phyloP scores from a whole-genome alignment of 2,113 vertebrate genomes.

The Meles meles region DNA sequence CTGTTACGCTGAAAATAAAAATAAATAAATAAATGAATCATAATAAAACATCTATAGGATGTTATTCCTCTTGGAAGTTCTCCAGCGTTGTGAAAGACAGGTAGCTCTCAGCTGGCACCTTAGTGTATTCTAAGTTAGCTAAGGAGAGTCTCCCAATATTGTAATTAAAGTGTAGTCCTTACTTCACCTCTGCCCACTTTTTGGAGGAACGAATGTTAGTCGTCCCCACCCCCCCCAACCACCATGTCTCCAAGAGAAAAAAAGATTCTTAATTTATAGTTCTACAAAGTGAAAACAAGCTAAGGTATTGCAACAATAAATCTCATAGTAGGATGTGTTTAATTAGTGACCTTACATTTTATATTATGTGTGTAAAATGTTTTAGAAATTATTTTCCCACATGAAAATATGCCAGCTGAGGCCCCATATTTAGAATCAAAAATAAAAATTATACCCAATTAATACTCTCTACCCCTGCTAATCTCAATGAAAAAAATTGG shows the following conservation, averaged over 20 bases:
- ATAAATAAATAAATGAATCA: no score
- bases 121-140: not conserved
- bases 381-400: not conserved
- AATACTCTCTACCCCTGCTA: not conserved
- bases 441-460: not conserved
- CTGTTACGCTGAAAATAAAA: no score
- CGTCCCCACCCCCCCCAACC: rapidly evolving
- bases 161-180: not conserved
- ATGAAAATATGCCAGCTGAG: not conserved
- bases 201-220: not conserved
- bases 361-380: not conserved
- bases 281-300: not conserved
- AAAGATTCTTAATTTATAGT: not conserved
- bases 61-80: not conserved
- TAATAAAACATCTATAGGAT: not conserved
- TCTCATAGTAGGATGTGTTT: not conserved
- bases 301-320: not conserved
- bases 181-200: not conserved
- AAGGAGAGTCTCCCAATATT: not conserved
- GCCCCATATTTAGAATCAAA: not conserved
- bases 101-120: not conserved
- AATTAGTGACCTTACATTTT: not conserved
- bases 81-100: not conserved
- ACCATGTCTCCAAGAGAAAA: not conserved
- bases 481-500: not conserved